phyloP scores from a whole-genome alignment of 2,797 vertebrate genomes.

The Hipposideros larvatus region DNA sequence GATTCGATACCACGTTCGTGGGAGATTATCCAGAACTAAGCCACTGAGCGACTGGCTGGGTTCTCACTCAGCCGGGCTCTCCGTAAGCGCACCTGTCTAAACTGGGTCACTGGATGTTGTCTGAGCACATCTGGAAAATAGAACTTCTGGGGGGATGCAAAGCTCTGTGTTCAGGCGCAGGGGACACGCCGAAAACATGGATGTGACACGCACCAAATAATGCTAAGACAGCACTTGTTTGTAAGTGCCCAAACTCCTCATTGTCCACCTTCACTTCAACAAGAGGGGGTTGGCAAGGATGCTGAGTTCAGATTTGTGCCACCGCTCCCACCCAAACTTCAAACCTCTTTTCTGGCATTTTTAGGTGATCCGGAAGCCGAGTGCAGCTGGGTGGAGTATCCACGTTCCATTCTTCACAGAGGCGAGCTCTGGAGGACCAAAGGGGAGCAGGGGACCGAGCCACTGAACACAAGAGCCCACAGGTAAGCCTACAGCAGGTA shows the following conservation, averaged over 20 bases:
- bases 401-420: neutral
- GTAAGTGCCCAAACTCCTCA: neutral
- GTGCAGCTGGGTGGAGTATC: neutral
- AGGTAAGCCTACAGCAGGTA: neutral
- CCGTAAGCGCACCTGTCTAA: conserved; percentile 83
- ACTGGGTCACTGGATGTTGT: conserved; percentile 84
- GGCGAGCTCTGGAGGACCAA: neutral
- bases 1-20: conserved; percentile 56
- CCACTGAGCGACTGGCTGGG: conserved; percentile 51
- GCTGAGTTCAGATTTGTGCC: neutral
- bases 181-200: conserved; percentile 75
- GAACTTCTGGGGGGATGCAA: neutral
- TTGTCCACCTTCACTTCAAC: conserved; percentile 50
- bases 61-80: conserved; percentile 70
- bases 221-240: conserved; percentile 60
- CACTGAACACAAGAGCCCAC: neutral
- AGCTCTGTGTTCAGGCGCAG: conserved; percentile 37
- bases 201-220: conserved; percentile 29
- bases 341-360: conserved; percentile 44
- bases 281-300: conserved; percentile 1
- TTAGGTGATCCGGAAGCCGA: neutral
- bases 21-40: conserved; percentile 82
- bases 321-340: neutral
- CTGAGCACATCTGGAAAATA: conserved; percentile 85
- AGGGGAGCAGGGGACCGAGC: neutral